Base-by-base conservation (phyloP, 2,113 vertebrate species). In the Trochalopteron elliotii region DNA sequence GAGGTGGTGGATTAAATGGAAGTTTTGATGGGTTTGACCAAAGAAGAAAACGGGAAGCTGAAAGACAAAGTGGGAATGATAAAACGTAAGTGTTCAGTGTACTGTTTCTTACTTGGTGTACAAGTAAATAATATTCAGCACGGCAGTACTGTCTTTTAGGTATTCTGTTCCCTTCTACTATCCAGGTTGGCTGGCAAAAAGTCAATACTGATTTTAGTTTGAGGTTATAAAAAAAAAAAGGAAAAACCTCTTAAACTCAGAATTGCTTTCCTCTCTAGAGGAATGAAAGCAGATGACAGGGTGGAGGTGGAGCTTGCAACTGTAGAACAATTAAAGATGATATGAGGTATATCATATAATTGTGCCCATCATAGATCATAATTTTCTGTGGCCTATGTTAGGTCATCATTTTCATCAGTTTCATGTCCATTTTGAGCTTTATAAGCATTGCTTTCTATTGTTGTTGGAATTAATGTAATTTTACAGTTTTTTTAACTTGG, bases 31-130 rank as follows among this genome's bases (percentile, higher is more conserved):
- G 95, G 87, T 98, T 98, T 94, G 98, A 98, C 95, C 97, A 86
- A 45, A 98, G 98, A 96, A 98, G 98, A 82, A 99, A 98, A 90
- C 69, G 95, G 47, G 99, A 98, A 68, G 98, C 98, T 93, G 99
- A 99, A 91, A 97, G 98, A 67, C 98, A 98, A 49, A 98, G 97
- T 81, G 98, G 96, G 35, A 98, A 84, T 87, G 97, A 98, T 64
- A 96, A 98, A 97, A 97, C 7, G 98, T 99, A 97, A 98, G 98
- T 98, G 42, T 78, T 93, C 64, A 57, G 12, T 63, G 24, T 85
- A 25, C 23, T 53, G 27, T 72, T 78, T 76, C 4, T 67, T 75
- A 69, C 37, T 59, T 23, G 10, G 6, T 87, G 18, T 30, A 44
- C 8, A 75, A 47, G 11, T 82, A 67, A 42, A 7, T 69, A 52